Evolutionary conservation across 2,113 vertebrate species (phyloP).

Genomic region (Platichthys stellatus): DNA sequence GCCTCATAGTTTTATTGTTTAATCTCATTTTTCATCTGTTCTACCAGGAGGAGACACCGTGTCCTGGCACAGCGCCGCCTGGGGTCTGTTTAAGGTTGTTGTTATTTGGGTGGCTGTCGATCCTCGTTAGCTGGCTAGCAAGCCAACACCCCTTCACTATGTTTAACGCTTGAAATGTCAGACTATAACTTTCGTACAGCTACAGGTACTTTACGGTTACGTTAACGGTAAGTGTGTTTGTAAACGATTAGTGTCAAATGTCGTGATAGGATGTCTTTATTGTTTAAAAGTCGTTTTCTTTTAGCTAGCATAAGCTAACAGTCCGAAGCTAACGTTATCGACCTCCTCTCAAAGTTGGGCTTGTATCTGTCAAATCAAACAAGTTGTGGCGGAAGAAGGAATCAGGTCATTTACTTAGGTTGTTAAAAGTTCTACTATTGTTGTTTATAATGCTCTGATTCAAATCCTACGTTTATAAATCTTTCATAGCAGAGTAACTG

Average conservation of each 20-base stretch:
- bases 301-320: background rate
- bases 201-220: background rate
- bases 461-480: background rate
- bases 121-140: background rate
- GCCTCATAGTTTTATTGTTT: background rate
- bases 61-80: too few species aligned
- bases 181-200: background rate
- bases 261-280: accelerated
- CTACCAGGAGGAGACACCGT: background rate
- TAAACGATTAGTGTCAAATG: background rate
- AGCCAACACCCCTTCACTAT: conserved; percentile 8
- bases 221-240: background rate
- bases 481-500: background rate
- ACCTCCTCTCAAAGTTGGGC: background rate
- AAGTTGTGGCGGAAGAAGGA: background rate
- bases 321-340: background rate
- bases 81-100: background rate
- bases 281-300: background rate
- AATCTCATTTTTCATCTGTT: background rate
- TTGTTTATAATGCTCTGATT: background rate
- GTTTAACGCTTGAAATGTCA: background rate
- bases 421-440: too few species aligned
- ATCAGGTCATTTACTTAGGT: background rate
- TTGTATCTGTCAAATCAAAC: background rate
- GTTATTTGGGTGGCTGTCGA: background rate